Percentiles rank a stretch among this genome's conserved stretches.
These are phyloP conservation scores for Andinoacara biseriatus DNA, from an alignment of 2,113 vertebrate species.

Conservation along the genomic window DNA sequence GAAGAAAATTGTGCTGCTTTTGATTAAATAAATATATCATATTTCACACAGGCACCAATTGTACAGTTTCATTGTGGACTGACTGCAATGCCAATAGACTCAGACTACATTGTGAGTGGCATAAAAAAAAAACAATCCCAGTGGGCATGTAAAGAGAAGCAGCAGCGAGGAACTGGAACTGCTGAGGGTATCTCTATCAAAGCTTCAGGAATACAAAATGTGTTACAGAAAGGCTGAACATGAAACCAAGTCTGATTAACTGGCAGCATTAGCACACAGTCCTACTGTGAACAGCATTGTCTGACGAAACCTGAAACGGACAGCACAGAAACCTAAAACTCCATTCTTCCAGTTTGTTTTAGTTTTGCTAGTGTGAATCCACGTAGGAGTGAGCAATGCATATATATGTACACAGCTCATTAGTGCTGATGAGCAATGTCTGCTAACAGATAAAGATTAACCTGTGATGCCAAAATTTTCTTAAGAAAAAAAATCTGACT, in stretches of 20 bases:
- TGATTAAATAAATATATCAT: no score
- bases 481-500: slow-evolving; percentile 79
- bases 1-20: no score
- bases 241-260: slow-evolving; percentile 29
- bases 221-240: slow-evolving; percentile 34
- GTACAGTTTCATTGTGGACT: no score
- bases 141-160: neutral
- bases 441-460: neutral
- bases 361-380: neutral
- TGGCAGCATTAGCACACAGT: slow-evolving; percentile 23
- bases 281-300: neutral
- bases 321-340: neutral
- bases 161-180: neutral
- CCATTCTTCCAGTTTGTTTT: neutral
- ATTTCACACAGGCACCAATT: no score
- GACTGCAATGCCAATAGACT: neutral
- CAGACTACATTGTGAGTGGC: neutral
- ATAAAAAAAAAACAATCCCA: neutral
- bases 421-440: neutral
- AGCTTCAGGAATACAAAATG: neutral
- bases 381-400: neutral
- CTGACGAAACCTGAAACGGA: slow-evolving; percentile 26
- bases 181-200: neutral
- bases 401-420: neutral
- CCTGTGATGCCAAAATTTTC: rapidly evolving